These are phyloP conservation scores for Rhea americana DNA, from an alignment of 2,113 vertebrate genomes.

Conservation along the genomic window DNA sequence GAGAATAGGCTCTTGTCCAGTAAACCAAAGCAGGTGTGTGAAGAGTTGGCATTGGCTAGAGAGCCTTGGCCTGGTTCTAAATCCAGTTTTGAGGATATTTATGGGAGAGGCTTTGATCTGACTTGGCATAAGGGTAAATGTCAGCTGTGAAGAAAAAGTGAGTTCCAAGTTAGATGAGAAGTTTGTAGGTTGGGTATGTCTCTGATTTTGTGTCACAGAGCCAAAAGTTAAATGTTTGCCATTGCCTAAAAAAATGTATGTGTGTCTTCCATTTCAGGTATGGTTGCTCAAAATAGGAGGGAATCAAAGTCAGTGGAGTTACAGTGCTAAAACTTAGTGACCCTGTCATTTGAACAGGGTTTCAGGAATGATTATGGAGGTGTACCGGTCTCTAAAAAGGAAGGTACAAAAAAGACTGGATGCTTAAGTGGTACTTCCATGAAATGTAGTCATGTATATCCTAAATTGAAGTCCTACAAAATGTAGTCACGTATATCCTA, in stretches of 20 bases:
- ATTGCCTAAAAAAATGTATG: not conserved
- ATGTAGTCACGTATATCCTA: not conserved
- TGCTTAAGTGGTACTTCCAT: not conserved
- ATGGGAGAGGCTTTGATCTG: slow-evolving; percentile 7
- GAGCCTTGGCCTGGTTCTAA: not conserved
- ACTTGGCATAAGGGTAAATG: slow-evolving; percentile 60
- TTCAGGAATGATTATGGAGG: not conserved
- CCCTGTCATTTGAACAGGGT: not conserved
- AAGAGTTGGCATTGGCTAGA: not conserved
- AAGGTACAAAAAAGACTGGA: not conserved
- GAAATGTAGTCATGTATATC: not conserved
- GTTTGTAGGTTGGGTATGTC: not conserved
- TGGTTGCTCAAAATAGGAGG: not conserved
- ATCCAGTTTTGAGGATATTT: not conserved
- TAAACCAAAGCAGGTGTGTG: not conserved
- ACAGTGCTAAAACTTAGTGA: fast-evolving
- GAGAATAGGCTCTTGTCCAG: slow-evolving; percentile 10
- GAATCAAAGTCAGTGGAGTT: not conserved
- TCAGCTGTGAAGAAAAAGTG: slow-evolving; percentile 7
- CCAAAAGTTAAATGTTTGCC: slow-evolving; percentile 36
- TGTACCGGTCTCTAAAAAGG: not conserved
- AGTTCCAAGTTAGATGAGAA: slow-evolving; percentile 9
- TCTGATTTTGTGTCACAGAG: slow-evolving; percentile 15
- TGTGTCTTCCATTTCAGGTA: not conserved
- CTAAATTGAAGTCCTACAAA: not conserved